phyloP scores from a whole-genome alignment of 2,113 vertebrate species.

The Arizona elegans region DNA sequence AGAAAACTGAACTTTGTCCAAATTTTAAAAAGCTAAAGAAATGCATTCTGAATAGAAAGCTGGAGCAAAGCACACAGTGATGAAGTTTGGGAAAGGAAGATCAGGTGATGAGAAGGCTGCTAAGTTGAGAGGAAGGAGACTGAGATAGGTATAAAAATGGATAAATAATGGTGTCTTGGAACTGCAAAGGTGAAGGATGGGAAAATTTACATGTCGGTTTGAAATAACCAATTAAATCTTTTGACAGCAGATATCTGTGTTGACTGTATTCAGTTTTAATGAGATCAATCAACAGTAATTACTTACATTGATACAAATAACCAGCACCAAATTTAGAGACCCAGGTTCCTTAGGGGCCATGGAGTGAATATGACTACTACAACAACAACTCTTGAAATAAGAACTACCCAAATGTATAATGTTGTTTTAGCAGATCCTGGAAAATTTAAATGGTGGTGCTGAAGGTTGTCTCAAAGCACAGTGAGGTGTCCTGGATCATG shows the following conservation, averaged over 20 bases:
- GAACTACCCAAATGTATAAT: too few relatives aligned
- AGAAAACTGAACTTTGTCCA: not conserved
- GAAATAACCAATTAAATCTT: not conserved
- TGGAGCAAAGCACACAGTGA: not conserved
- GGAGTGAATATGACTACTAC: not conserved
- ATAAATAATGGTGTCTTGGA: not conserved
- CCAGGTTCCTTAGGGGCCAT: not conserved
- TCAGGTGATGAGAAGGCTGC: not conserved
- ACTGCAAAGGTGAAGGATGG: not conserved
- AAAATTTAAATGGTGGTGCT: not conserved
- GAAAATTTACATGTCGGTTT: not conserved
- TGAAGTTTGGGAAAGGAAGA: not conserved
- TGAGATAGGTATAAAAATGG: not conserved
- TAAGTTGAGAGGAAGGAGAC: not conserved
- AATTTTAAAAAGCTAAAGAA: not conserved
- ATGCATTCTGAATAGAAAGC: not conserved
- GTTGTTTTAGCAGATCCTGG: not conserved
- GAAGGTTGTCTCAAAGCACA: not conserved
- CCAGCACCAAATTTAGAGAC: not conserved
- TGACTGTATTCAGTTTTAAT: not conserved
- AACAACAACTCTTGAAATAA: not conserved
- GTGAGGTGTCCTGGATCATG: not conserved
- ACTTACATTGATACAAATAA: not conserved
- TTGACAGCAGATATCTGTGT: not conserved
- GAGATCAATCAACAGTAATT: not conserved